Conservation (phyloP, 1,140 invertebrate genomes). For the Pseudobourletiella spinata region DNA sequence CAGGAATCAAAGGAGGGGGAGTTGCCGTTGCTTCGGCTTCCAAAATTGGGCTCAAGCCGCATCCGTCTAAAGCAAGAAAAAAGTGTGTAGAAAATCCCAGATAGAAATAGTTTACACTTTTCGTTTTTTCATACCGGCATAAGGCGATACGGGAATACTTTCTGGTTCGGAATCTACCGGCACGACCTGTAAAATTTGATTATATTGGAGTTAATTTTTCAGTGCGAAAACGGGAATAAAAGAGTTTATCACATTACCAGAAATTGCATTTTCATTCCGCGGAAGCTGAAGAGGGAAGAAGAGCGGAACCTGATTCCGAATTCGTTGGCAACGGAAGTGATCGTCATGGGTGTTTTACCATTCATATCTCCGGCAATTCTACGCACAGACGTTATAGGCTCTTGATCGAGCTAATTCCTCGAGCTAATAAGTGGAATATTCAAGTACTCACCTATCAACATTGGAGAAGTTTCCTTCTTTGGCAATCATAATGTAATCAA, state of each 20-base stretch:
- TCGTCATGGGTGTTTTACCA: slow-evolving; percentile 29
- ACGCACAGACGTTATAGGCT: neutral
- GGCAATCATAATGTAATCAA: slow-evolving; percentile 35
- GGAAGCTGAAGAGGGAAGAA: slow-evolving; percentile 34
- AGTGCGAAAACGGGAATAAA: no score
- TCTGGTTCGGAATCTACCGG: neutral
- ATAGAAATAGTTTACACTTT: no score
- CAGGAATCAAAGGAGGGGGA: neutral
- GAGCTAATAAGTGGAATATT: neutral
- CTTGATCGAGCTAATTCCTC: neutral
- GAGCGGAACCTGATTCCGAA: slow-evolving; percentile 34
- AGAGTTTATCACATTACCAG: no score
- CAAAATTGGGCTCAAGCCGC: slow-evolving; percentile 21
- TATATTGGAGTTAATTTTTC: no score
- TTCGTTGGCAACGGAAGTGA: slow-evolving; percentile 28
- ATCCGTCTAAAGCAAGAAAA: slow-evolving; percentile 4
- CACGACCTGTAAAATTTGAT: neutral
- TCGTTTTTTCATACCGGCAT: no score
- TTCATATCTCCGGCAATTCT: slow-evolving; percentile 35
- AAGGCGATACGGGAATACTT: no score
- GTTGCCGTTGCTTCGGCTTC: slow-evolving; percentile 14
- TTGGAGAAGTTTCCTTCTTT: slow-evolving; percentile 29
- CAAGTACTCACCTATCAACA: slow-evolving; percentile 25
- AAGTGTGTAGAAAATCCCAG: neutral
- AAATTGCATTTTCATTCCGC: slow-evolving; percentile 36